These are phyloP conservation scores for Brachyptera risi DNA, from an alignment of 2,888 invertebrate species.

Conservation along the genomic window DNA sequence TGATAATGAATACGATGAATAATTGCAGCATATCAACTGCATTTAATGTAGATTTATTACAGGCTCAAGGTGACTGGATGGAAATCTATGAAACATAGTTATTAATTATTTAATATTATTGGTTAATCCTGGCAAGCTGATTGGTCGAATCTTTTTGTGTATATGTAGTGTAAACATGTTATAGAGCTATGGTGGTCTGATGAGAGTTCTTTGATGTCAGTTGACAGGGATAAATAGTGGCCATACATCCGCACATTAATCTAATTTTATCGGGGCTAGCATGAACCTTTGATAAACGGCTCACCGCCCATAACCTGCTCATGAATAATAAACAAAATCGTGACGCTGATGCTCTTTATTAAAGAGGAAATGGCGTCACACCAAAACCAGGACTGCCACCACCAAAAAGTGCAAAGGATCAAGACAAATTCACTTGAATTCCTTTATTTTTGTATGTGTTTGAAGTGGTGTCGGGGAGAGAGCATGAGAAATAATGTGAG, in stretches of 20 bases:
- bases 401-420: not conserved
- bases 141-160: not conserved
- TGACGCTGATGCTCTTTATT: constrained; percentile 29
- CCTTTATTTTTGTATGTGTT: not conserved
- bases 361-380: constrained; percentile 25
- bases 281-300: constrained; percentile 29
- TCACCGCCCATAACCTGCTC: constrained; percentile 29
- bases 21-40: not conserved
- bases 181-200: not conserved
- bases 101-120: too few relatives aligned
- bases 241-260: constrained; percentile 31
- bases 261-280: constrained; percentile 30
- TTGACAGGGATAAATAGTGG: constrained; percentile 30
- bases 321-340: constrained; percentile 31
- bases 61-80: not conserved
- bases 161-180: constrained; percentile 10
- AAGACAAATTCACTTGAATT: constrained; percentile 18
- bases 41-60: not conserved
- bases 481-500: constrained; percentile 10
- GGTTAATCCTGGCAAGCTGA: not conserved
- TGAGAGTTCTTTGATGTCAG: constrained; percentile 27
- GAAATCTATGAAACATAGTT: not conserved
- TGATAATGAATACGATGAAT: too few relatives aligned
- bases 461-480: not conserved
- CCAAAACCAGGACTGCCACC: constrained; percentile 13